Percentiles rank a stretch among this genome's conserved stretches.
Conservation (phyloP, 2,888 invertebrate species). For the Plusia festucae region DNA sequence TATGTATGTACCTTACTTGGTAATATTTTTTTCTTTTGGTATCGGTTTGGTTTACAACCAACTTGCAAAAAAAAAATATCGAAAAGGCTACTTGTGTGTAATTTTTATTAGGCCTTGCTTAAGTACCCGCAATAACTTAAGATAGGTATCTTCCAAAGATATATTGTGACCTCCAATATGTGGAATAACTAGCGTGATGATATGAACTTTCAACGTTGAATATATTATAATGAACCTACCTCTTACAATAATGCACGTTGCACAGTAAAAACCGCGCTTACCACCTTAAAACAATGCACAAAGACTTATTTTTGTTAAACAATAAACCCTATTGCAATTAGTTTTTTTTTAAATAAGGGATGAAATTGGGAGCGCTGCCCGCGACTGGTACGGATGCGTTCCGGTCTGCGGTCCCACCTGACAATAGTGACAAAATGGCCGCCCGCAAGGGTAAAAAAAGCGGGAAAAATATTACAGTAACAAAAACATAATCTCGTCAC, state of each 20-base stretch:
- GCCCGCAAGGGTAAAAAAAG: conserved; percentile 42
- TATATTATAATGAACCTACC: not conserved
- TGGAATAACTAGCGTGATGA: not conserved
- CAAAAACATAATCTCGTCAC: conserved; percentile 35
- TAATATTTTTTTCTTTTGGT: no score
- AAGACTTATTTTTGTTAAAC: conserved; percentile 12
- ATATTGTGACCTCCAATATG: no score
- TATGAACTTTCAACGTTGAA: no score
- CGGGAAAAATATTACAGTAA: conserved; percentile 42
- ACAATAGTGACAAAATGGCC: conserved; percentile 57
- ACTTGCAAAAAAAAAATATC: no score
- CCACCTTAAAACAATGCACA: not conserved
- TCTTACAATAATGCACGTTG: not conserved
- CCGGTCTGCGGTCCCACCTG: conserved; percentile 56
- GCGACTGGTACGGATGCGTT: conserved; percentile 60
- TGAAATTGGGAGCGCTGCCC: conserved; percentile 38
- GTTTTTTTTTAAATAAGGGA: conserved; percentile 51
- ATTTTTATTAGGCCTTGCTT: no score
- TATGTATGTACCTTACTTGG: no score
- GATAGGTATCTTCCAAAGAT: no score
- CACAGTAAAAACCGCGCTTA: conserved; percentile 14
- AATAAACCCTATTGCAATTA: conserved; percentile 41
- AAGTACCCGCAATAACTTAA: no score
- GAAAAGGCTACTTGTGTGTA: no score
- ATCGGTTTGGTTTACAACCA: no score